phyloP scores from a whole-genome alignment of 2,888 invertebrate species.

The Catotricha subobsoleta region DNA sequence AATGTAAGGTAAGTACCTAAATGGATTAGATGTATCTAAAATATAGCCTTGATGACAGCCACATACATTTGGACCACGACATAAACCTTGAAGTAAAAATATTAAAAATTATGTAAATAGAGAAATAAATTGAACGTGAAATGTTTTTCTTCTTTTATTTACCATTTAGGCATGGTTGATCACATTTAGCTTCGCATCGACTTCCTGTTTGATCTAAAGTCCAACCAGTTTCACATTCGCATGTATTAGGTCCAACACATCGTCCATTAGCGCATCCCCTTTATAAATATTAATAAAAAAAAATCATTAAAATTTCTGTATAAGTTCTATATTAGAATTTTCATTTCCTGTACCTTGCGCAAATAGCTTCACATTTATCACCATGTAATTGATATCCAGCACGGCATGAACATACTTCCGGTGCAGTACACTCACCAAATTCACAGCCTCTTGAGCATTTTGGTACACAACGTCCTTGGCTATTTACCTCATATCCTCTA shows the following conservation, averaged over 20 bases:
- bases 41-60: constrained; percentile 36
- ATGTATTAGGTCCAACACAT: constrained; percentile 26
- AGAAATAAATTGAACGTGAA: too few relatives aligned
- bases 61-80: constrained; percentile 44
- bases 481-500: constrained; percentile 25
- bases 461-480: constrained; percentile 19
- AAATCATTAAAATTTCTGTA: background rate
- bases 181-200: constrained; percentile 38
- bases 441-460: constrained; percentile 24
- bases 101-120: too few relatives aligned
- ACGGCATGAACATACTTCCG: constrained; percentile 39
- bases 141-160: too few relatives aligned
- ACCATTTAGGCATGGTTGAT: constrained; percentile 48
- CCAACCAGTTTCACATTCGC: constrained; percentile 22
- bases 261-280: constrained; percentile 25
- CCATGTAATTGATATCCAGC: constrained; percentile 31
- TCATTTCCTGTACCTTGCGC: constrained; percentile 23
- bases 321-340: constrained; percentile 10
- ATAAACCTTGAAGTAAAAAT: too few relatives aligned
- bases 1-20: constrained; percentile 11
- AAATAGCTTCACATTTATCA: constrained; percentile 23
- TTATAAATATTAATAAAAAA: background rate
- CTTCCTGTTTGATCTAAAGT: constrained; percentile 25
- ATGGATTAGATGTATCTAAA: constrained; percentile 23
- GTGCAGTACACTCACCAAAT: constrained; percentile 40